Base-by-base conservation (phyloP, 2,113 vertebrate species). In the Gymnocephalus cernua region DNA sequence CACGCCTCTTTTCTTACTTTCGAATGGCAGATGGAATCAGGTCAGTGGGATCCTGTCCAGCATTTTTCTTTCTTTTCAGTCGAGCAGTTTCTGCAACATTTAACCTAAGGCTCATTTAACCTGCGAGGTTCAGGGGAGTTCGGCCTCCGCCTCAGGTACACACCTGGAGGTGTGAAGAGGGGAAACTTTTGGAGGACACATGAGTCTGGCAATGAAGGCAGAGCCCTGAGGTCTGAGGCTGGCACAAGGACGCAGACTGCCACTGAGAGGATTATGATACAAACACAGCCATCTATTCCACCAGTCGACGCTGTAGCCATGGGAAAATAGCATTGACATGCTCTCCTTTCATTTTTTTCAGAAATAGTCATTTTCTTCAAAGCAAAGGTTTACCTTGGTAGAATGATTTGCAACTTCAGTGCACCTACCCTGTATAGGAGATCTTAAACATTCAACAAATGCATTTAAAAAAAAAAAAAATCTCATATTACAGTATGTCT, bases 71-170 rank as follows among this genome's bases (percentile, higher is more conserved):
- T 74, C 6, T 56, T 16, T 59, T 64, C 63, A 66, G 38, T 82
- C 38, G 12, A 35, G 50, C 71, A 19, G 25, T 83, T 73, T 86
- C 68, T 35, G 53, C 64, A 59, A 57, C 79, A 75, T 86, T 91
- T 85, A 89, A 78, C 78, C 69, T 25, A 45, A 25, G 58, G 76
- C 35, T 81, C 54, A 84, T 88, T 84, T 86, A 72, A 88, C 88
- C 80, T 66, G 64, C 3, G 3, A 84, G 61, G 77, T 83, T 73
- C 47, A 67, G 29, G 23, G 56, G 51, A 89, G 63, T 74, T 70
- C 18, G 57, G 64, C 48, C 61, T 32, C 57, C 41, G 47, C 38
- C 67, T 82, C 23, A n/a, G 67, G 71, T 73, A 63, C 48, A 72
- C 76, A 79, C 74, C 54, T 67, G 14, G 35, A 59, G 51, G 74